These are phyloP conservation scores for Phyto melanocephala DNA, from an alignment of 2,888 invertebrate genomes.

Conservation along the genomic window DNA sequence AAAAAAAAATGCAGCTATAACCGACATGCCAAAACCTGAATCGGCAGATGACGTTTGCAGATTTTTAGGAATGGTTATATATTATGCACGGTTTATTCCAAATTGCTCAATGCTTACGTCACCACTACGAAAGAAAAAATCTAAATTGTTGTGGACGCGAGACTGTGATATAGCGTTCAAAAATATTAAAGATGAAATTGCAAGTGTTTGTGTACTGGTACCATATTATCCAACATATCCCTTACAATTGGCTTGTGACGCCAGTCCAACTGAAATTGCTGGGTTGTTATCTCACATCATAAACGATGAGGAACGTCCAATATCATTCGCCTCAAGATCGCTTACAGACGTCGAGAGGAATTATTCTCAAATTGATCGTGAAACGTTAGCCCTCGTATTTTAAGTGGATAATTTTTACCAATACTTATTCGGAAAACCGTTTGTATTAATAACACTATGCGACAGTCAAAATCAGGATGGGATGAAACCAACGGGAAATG, in stretches of 20 bases:
- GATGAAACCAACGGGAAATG: too few relatives aligned
- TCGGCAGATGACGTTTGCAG: neutral
- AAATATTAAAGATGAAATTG: too few relatives aligned
- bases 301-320: too few relatives aligned
- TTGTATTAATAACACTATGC: slow-evolving; percentile 49
- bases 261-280: too few relatives aligned
- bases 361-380: slow-evolving; percentile 37
- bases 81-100: neutral
- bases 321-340: neutral
- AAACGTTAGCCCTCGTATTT: slow-evolving; percentile 18
- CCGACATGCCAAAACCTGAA: neutral
- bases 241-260: too few relatives aligned
- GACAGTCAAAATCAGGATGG: too few relatives aligned
- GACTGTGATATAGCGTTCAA: too few relatives aligned
- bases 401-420: slow-evolving; percentile 17
- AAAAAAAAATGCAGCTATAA: neutral
- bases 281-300: too few relatives aligned
- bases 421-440: slow-evolving; percentile 39
- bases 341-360: slow-evolving; percentile 43
- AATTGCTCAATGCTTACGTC: neutral
- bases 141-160: too few relatives aligned
- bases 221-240: too few relatives aligned
- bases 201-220: too few relatives aligned
- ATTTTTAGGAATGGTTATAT: neutral
- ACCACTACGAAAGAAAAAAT: too few relatives aligned